Base-by-base conservation (phyloP, 2,113 vertebrate species). In the Lepisosteus osseus region DNA sequence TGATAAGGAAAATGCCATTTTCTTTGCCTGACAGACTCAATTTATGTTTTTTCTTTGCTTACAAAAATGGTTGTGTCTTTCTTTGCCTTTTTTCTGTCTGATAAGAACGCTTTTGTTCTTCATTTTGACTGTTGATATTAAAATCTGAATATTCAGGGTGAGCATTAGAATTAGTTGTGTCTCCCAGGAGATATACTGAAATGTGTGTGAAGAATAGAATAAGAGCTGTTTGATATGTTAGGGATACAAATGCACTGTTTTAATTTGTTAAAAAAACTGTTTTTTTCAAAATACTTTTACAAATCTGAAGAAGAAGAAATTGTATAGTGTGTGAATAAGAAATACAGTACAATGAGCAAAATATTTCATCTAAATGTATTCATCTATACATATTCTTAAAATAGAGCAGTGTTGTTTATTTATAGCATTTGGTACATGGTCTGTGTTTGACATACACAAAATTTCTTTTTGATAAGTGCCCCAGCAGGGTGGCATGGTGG, bases 261-360 rank as follows among this genome's bases (percentile, higher is more conserved):
- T 13, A n/a, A 70, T 62, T 47, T 29, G 15, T 45, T 61, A 42
- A 61, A 8, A 70, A 4, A 61, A 70, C 12, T 42, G 11, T 40
- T 74, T 67, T 75, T 70, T 57, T 61, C 72, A 51, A 69, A 54
- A 69, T 41, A 29, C 61, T 70, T 75, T 9, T 7, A 17, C 13
- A 61, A 70, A 70, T 61, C 68, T 9, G 54, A 41, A 61, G 11
- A 14, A 56, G 29, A 61, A 76, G 47, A 51, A 51, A 51, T 51
- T 6, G 5, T 51, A 69, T 29, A 29, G 29, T 29, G 29, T 29
- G 29, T 29, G 29, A 29, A 29, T 29, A 29, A 29, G 29, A 29
- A 1, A 29, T 29, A 29, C 29, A 29, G 29, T 29, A 29, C 29
- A 29, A 29, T 1, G 29, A 2, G 29, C 29, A 29, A 29, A 29